Conservation (phyloP, 2,888 invertebrate genomes). For the Lymantria monacha region DNA sequence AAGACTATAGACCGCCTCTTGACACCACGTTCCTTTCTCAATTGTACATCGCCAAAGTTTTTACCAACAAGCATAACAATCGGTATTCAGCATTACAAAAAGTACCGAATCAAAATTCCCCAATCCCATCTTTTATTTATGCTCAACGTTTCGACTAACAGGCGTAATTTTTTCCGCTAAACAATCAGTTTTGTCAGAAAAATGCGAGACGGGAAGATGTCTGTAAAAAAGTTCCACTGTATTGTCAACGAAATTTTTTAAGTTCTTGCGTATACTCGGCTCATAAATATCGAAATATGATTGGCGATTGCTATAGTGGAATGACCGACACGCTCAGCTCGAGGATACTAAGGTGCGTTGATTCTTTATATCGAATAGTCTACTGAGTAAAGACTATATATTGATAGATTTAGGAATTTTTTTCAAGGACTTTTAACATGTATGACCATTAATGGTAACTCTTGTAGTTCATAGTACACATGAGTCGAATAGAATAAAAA, state of each 20-base stretch:
- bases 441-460: too few species aligned
- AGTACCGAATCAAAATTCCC: constrained; percentile 78
- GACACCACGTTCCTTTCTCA: constrained; percentile 70
- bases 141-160: constrained; percentile 71
- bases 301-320: constrained; percentile 49
- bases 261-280: constrained; percentile 42
- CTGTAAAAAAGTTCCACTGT: constrained; percentile 67
- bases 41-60: constrained; percentile 53
- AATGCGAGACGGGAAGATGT: constrained; percentile 75
- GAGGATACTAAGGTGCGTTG: constrained; percentile 11
- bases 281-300: constrained; percentile 73
- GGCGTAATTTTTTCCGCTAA: constrained; percentile 81
- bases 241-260: constrained; percentile 59
- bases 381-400: too few species aligned
- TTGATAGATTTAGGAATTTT: too few species aligned
- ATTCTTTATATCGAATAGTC: not conserved
- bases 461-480: too few species aligned
- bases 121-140: constrained; percentile 78
- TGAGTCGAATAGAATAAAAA: too few species aligned
- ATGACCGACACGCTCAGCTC: constrained; percentile 34
- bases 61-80: constrained; percentile 60
- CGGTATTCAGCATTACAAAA: constrained; percentile 61
- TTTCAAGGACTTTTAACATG: too few species aligned
- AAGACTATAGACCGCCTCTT: constrained; percentile 33
- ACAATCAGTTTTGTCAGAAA: constrained; percentile 81